These are phyloP conservation scores for Teleiodes luculella DNA, from an alignment of 2,888 invertebrate genomes.

Conservation along the genomic window DNA sequence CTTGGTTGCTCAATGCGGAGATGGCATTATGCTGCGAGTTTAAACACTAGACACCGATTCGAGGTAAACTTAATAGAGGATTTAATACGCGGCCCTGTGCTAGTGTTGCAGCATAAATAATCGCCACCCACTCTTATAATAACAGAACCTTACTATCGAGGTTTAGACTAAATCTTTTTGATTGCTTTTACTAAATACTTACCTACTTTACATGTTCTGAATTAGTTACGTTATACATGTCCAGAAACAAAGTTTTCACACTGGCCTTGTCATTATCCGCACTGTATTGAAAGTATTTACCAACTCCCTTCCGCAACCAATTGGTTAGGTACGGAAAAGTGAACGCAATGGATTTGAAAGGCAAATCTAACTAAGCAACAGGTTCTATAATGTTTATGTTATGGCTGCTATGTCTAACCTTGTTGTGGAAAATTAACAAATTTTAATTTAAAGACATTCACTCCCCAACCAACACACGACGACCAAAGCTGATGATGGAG, in stretches of 20 bases:
- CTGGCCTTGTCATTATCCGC: neutral
- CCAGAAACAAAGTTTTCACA: neutral
- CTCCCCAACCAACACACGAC: too few species aligned
- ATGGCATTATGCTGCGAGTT: conserved; percentile 51
- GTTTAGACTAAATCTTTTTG: neutral
- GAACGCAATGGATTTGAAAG: conserved; percentile 21
- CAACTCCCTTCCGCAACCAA: conserved; percentile 32
- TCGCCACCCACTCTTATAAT: neutral
- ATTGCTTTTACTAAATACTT: neutral
- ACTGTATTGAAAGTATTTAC: conserved; percentile 4
- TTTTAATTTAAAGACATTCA: too few species aligned
- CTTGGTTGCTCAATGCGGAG: conserved; percentile 58
- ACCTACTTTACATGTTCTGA: neutral
- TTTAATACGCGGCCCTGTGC: conserved; percentile 36
- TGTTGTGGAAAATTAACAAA: neutral
- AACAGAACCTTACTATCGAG: neutral
- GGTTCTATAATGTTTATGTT: neutral
- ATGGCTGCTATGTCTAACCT: neutral
- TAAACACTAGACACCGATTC: conserved; percentile 52
- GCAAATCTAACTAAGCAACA: conserved; percentile 7
- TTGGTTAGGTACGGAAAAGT: conserved; percentile 40
- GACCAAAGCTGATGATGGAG: conserved; percentile 9
- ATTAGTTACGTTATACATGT: neutral
- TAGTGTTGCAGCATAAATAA: neutral
- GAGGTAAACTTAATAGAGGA: conserved; percentile 41